Evolutionary conservation across 2,888 invertebrate species (phyloP), one percentile per base, ranked within the genome.

Genomic region (Eupelmus urozonus): DNA sequence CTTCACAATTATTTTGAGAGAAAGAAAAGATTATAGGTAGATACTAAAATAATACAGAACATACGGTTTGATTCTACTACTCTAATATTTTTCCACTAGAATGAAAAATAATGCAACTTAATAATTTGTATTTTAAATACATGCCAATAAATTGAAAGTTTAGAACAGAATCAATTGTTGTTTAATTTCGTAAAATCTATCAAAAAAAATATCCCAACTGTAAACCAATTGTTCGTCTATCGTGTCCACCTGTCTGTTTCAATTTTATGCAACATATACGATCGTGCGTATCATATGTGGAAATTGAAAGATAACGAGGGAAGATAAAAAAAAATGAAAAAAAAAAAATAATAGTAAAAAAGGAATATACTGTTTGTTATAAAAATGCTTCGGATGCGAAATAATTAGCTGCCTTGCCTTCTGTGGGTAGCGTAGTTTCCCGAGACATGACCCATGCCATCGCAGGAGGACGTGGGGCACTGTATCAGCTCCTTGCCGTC

Each of bases 381-480:
- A 34, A 34, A 13, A 45, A 45, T 13, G 16, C 13, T 13, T 7
- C 4, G 45, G 20, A 40, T 27, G 45, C 29, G 23, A 62, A 25
- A 53, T 1, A 57, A 34, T 85, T 53, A 60, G 84, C 84, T 91
- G 92, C 92, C 94, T 93, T 94, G 94, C 94, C 94, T 96, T 92
- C 96, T 94, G 91, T 96, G 96, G 85, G 96, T 95, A 86, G 95
- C 94, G 93, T 96, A 96, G 93, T 95, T 96, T 88, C 96, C 96
- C 86, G 96, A 96, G 89, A 96, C 92, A 92, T 96, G 96, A 88
- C 96, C 96, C 91, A 95, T 93, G 86, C 96, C 96, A 92, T 96
- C 96, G 92, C 96, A 96, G 92, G 92, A 92, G 88, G 92, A 91
- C 85, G 95, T 95, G 82, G 95, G 96, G 89, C 96, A 96, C 91